Evolutionary conservation across 2,888 invertebrate species (phyloP).

Genomic region (Leptopilina drosophilae): DNA sequence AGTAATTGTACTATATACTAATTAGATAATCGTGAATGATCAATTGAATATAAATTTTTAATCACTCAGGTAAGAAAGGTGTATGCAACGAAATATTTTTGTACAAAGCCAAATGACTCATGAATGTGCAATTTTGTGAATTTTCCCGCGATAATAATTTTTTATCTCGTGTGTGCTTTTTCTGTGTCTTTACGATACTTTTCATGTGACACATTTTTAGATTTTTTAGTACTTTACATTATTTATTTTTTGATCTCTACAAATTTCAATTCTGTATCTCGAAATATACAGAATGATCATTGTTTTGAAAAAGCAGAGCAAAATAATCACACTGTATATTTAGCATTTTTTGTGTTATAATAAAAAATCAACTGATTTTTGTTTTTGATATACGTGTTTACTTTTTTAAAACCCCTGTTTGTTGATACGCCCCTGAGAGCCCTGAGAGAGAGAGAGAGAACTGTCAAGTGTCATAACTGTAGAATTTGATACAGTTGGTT

Average conservation of each 20-base stretch:
- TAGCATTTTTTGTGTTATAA: too few species aligned
- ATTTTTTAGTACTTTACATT: neutral
- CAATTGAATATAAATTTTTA: neutral
- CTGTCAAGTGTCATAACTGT: neutral
- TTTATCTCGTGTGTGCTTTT: neutral
- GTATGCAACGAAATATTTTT: conserved; percentile 4
- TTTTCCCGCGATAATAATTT: neutral
- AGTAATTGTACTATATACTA: neutral
- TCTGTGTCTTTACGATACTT: neutral
- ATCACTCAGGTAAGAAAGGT: neutral
- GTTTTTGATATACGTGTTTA: too few species aligned
- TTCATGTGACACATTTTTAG: neutral
- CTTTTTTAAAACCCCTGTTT: too few species aligned
- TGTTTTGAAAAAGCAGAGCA: too few species aligned
- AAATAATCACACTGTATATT: too few species aligned
- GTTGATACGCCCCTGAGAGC: too few species aligned
- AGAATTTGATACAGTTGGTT: neutral
- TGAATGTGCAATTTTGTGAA: conserved; percentile 25
- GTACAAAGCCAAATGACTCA: conserved; percentile 17
- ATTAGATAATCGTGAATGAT: conserved; percentile 9
- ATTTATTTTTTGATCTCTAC: too few species aligned
- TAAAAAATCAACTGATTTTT: too few species aligned
- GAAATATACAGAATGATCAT: too few species aligned
- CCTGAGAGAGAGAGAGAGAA: too few species aligned
- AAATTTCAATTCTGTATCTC: too few species aligned